phyloP scores from a whole-genome alignment of 2,888 invertebrate species.

The Cryptus viduatorius region DNA sequence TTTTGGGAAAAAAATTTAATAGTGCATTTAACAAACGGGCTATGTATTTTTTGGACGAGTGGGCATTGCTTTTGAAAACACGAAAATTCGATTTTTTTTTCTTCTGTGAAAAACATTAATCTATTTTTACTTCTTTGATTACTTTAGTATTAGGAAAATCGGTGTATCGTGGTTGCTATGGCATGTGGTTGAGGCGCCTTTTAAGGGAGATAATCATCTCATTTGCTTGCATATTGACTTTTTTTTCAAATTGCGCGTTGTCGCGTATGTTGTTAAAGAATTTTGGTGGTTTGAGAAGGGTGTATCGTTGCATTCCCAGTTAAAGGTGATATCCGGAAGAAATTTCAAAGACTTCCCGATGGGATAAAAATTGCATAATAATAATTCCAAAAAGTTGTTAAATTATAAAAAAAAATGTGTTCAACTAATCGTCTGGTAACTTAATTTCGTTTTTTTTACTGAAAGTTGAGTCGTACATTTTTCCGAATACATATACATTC shows the following conservation, averaged over 20 bases:
- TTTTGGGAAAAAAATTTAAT: background rate
- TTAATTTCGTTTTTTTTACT: too few species aligned
- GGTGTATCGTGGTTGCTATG: slow-evolving; percentile 51
- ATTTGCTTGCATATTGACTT: slow-evolving; percentile 41
- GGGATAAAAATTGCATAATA: too few species aligned
- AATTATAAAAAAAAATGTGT: too few species aligned
- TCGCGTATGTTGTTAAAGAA: background rate
- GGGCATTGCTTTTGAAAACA: background rate
- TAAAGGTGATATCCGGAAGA: too few species aligned
- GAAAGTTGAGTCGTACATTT: too few species aligned
- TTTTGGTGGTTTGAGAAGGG: too few species aligned
- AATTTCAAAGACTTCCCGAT: too few species aligned
- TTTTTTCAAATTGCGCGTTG: background rate
- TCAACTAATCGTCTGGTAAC: too few species aligned
- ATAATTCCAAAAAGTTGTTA: too few species aligned
- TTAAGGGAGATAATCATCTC: slow-evolving; percentile 11
- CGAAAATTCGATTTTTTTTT: slow-evolving; percentile 10
- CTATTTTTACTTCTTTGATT: slow-evolving; percentile 10
- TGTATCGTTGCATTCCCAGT: too few species aligned
- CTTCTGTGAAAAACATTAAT: background rate
- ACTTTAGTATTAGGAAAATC: slow-evolving; percentile 23
- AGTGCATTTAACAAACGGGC: background rate
- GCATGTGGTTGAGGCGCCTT: slow-evolving; percentile 54
- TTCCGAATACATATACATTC: too few species aligned
- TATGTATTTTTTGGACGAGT: slow-evolving; percentile 34